Base-by-base conservation (phyloP, 2,888 invertebrate genomes). In the Allacma fusca region DNA sequence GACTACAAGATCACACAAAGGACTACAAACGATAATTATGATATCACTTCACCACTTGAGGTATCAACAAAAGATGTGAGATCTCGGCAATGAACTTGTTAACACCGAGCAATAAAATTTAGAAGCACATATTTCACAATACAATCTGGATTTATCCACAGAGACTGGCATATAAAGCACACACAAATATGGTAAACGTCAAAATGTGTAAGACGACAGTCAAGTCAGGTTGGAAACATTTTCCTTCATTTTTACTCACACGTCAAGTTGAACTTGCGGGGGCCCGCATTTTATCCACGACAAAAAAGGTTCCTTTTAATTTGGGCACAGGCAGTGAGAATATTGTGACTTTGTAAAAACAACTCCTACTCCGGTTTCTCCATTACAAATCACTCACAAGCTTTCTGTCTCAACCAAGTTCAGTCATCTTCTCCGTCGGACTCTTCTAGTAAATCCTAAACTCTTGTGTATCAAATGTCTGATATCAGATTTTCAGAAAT, bases 241-340 rank as follows among this genome's bases (percentile, higher is more conserved):
- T 50, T 50, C 50, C 50, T 50, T 67, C 34, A 67, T 29, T 29
- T 34, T 67, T 67, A 21, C 67, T 67, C 29, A 19, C 67, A n/a
- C 29, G 12, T 34, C n/a, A 16, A 29, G 28, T 29, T 26, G 12
- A 67, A 21, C n/a, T 29, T 29, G 34, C n/a, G 67, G 29, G 34
- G 29, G 67, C 67, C 34, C n/a, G 67, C 34, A 67, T 67, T 67
- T 50, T 50, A 50, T 19, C n/a, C n/a, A 19, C 4, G n/a, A 50
- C 50, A 50, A 50, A 13, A 50, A 50, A 50, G 50, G 50, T 50
- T 50, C 50, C 50, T 50, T 50, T 50, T 50, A 50, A 50, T 50
- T 50, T 50, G n/a, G 50, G 2, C 50, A 50, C 19, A 50, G 50
- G 50, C 19, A 50, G 19, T 19, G 50, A n/a, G 50, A 50, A 1